Evolutionary conservation across 2,888 invertebrate species (phyloP).

Genomic region (Galeruca laticollis): DNA sequence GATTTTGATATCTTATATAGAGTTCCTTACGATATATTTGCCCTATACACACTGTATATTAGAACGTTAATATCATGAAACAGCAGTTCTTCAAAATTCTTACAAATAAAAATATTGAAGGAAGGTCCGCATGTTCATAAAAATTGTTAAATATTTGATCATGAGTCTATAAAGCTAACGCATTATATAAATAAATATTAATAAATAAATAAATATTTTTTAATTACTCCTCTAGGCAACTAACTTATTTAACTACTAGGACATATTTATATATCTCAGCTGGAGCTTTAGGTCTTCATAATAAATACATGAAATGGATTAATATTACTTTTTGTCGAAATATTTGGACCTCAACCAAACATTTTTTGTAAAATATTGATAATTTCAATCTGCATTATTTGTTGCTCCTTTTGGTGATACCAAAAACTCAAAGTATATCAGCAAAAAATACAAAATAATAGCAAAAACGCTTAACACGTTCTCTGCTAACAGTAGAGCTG

Average conservation of each 20-base stretch:
- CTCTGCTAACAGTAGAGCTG: no score
- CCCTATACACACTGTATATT: no score
- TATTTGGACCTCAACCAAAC: background rate
- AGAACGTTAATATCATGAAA: no score
- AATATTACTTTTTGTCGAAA: background rate
- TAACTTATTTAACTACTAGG: constrained; percentile 25
- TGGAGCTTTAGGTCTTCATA: constrained; percentile 47
- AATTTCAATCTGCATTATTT: background rate
- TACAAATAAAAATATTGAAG: no score
- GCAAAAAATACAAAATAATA: no score
- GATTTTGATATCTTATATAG: no score
- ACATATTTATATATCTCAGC: constrained; percentile 45
- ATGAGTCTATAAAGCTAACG: constrained; percentile 6
- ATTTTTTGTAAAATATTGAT: background rate
- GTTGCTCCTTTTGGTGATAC: no score
- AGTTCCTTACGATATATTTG: no score
- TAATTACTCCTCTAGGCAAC: constrained; percentile 26
- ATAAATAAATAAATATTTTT: constrained; percentile 32
- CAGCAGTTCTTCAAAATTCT: no score
- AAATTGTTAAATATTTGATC: constrained; percentile 12
- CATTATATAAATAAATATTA: constrained; percentile 32
- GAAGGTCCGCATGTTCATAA: background rate
- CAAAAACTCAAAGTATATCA: no score
- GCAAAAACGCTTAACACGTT: no score
- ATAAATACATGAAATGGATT: constrained; percentile 26